Evolutionary conservation across 2,888 invertebrate genomes (phyloP).

Genomic region (Orchestes rusci): DNA sequence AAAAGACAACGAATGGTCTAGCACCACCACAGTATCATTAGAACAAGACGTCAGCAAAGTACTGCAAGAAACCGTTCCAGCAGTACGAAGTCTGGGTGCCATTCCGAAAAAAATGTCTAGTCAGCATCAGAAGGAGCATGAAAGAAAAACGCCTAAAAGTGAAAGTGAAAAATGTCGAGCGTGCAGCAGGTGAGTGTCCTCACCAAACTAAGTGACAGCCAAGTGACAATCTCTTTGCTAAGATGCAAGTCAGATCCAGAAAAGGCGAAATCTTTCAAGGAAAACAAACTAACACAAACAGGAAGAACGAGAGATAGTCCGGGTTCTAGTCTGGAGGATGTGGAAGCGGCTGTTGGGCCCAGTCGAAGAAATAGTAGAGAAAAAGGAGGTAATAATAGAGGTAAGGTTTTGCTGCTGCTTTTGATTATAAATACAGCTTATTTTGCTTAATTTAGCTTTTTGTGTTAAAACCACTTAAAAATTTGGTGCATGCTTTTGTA

Average conservation of each 20-base stretch:
- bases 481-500: no score
- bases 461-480: no score
- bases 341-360: slow-evolving; percentile 3
- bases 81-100: slow-evolving; percentile 57
- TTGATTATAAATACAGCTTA: no score
- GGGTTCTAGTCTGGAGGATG: slow-evolving; percentile 35
- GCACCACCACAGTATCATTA: slow-evolving; percentile 40
- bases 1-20: slow-evolving; percentile 48
- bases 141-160: slow-evolving; percentile 36
- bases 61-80: slow-evolving; percentile 42
- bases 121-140: slow-evolving; percentile 21
- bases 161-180: slow-evolving; percentile 39
- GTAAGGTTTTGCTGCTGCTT: no score
- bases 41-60: slow-evolving; percentile 51
- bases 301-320: slow-evolving; percentile 28
- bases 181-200: slow-evolving; percentile 30
- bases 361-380: slow-evolving; percentile 6
- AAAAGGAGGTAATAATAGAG: no score
- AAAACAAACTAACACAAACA: slow-evolving; percentile 37
- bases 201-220: not conserved
- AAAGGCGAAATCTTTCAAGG: slow-evolving; percentile 33
- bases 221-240: not conserved
- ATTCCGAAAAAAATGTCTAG: slow-evolving; percentile 56
- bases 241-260: slow-evolving; percentile 23
- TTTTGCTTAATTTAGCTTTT: no score